phyloP scores from a whole-genome alignment of 2,888 invertebrate genomes.

The Gibbula magus region DNA sequence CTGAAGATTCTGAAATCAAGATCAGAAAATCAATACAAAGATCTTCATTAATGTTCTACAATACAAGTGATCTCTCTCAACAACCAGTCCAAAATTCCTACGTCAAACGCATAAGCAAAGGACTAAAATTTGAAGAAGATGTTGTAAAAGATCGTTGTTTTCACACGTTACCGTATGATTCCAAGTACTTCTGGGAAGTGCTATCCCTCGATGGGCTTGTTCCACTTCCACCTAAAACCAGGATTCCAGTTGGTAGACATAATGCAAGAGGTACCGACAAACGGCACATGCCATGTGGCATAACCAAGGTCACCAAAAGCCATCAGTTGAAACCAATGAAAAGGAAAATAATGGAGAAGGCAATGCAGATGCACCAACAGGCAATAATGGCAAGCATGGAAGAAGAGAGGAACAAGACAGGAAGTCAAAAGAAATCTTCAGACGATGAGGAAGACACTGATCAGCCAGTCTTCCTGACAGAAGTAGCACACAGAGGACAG shows the following conservation, averaged over 20 bases:
- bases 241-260: conserved; percentile 59
- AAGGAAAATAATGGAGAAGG: conserved; percentile 58
- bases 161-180: conserved; percentile 71
- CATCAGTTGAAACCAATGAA: conserved; percentile 60
- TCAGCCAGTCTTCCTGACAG: conserved; percentile 50
- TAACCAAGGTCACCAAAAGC: conserved; percentile 56
- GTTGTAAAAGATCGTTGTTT: conserved; percentile 71
- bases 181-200: conserved; percentile 68
- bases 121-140: conserved; percentile 69
- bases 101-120: conserved; percentile 65
- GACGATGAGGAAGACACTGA: conserved; percentile 19
- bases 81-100: conserved; percentile 58
- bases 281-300: conserved; percentile 67
- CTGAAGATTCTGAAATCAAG: conserved; percentile 58
- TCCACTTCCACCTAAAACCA: conserved; percentile 44
- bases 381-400: conserved; percentile 49
- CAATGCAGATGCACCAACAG: conserved; percentile 61
- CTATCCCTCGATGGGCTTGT: conserved; percentile 63
- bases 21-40: neutral
- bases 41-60: conserved; percentile 25
- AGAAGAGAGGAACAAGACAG: conserved; percentile 32
- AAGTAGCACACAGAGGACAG: conserved; percentile 35
- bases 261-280: conserved; percentile 58
- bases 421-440: neutral
- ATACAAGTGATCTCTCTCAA: neutral